These are phyloP conservation scores for Leptoclinus maculatus DNA, from an alignment of 2,797 vertebrate genomes.

Conservation along the genomic window DNA sequence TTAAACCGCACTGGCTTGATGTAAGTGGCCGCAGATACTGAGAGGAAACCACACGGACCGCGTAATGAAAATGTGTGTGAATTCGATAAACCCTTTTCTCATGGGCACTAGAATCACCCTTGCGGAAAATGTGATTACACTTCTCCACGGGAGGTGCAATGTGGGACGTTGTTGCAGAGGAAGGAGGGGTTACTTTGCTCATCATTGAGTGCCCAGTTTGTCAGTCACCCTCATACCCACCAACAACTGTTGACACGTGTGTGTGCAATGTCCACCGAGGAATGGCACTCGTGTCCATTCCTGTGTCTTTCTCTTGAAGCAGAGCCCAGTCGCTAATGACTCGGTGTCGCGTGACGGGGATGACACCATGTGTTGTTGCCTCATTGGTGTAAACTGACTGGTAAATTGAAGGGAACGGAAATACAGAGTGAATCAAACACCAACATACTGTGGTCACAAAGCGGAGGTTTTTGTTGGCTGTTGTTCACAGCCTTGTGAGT, in stretches of 20 bases:
- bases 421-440: conserved; percentile 31
- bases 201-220: conserved; percentile 45
- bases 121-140: conserved; percentile 82
- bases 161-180: conserved; percentile 37
- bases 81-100: conserved; percentile 82
- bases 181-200: conserved; percentile 30
- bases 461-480: conserved; percentile 19
- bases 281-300: conserved; percentile 4
- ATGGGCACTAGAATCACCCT: conserved; percentile 71
- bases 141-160: conserved; percentile 65
- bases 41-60: conserved; percentile 63
- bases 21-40: conserved; percentile 72
- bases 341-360: conserved; percentile 41
- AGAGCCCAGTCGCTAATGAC: conserved; percentile 47
- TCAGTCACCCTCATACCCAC: conserved; percentile 22
- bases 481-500: conserved; percentile 25
- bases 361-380: conserved; percentile 42
- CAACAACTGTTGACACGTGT: conserved; percentile 24
- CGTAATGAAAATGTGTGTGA: conserved; percentile 77
- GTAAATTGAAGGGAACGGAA: conserved; percentile 30
- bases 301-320: conserved; percentile 20
- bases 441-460: conserved; percentile 23
- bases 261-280: conserved; percentile 17
- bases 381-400: conserved; percentile 32
- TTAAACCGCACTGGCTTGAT: conserved; percentile 61